Evolutionary conservation across 92 coral and sea anemone genomes (phyloP).

Genomic region (Pocillopora grandis): DNA sequence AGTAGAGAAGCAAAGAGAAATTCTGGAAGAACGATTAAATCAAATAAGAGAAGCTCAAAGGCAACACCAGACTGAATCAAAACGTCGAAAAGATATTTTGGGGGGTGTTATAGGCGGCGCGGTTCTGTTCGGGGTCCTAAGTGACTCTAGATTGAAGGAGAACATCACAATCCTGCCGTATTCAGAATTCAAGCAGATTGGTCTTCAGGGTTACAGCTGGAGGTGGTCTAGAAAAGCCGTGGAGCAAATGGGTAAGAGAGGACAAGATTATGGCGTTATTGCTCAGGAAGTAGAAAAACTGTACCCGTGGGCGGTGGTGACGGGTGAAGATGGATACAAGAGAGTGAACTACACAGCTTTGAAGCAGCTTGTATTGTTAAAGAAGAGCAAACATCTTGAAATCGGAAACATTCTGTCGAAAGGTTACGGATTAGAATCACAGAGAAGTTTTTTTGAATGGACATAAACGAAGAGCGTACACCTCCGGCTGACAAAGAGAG

Average conservation of each 20-base stretch:
- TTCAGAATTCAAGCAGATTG: constrained; percentile 50
- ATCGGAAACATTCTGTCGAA: too few species aligned
- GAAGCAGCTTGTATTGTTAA: neutral
- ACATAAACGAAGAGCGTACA: too few species aligned
- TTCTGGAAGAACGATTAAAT: neutral
- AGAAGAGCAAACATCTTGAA: neutral
- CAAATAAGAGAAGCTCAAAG: neutral
- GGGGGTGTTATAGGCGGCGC: neutral
- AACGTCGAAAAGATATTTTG: neutral
- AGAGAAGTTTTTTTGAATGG: too few species aligned
- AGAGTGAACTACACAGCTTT: constrained; percentile 1
- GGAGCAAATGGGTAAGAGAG: constrained; percentile 35
- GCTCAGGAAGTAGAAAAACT: constrained; percentile 63
- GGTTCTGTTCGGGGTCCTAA: neutral
- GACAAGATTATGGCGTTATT: constrained; percentile 47
- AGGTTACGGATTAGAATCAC: too few species aligned
- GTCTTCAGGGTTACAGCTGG: constrained; percentile 56
- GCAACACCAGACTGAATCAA: neutral
- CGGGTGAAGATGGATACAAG: constrained; percentile 6
- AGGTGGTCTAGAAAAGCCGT: constrained; percentile 51
- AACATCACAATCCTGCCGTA: constrained; percentile 50
- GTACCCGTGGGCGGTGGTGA: constrained; percentile 38
- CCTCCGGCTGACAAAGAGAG: too few species aligned
- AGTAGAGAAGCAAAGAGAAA: neutral
- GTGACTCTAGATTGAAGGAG: constrained; percentile 50